Evolutionary conservation across 2,113 vertebrate genomes (phyloP), one percentile per base, ranked within the genome.

Genomic region (Hucho hucho): DNA sequence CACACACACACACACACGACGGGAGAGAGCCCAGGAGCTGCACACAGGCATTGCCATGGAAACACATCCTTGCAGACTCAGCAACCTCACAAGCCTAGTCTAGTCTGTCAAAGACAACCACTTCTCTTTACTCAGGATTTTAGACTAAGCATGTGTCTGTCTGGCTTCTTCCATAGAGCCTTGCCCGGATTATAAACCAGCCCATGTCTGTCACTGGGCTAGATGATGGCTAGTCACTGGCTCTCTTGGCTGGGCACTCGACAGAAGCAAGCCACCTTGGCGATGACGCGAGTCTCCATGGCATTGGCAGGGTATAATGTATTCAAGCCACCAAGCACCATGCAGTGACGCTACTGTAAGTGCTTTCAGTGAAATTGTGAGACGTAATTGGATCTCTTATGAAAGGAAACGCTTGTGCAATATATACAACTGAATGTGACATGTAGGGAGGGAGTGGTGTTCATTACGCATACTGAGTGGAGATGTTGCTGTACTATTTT

Each of bases 131-230:
- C 4, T 70, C 72, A 83, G 29, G 28, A 81, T 82, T 86, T 70
- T 63, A 25, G 80, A 75, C 56, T 70, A 29, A 70, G 75, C 70
- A 79, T 87, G 86, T 87, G 83, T 43, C 0, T 87, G 86, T 53
- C 81, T 80, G 83, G 77, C 72, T 80, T 77, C 79, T 81, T 68
- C 69, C 77, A 84, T 9, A 43, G 37, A 43, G 37, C 72, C 74
- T 70, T 14, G 81, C 1, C 4, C 72, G 77, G 85, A 89, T 84
- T 85, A 86, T 84, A 86, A 71, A 78, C 83, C 79, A 43, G 37
- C 37, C 37, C 9, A 2, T 32, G 6, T 13, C 46, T 25, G 58
- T 20, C 79, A 81, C 2, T 4, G 16, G 37, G 37, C 37, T 43
- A 43, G 37, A 43, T 9, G 37, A 11, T 2, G 37, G 37, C 9